A percentile compares a stretch with the other conserved stretches of the same genome.
Conservation (phyloP, 2,888 invertebrate genomes). For the Parnassius glacialis region DNA sequence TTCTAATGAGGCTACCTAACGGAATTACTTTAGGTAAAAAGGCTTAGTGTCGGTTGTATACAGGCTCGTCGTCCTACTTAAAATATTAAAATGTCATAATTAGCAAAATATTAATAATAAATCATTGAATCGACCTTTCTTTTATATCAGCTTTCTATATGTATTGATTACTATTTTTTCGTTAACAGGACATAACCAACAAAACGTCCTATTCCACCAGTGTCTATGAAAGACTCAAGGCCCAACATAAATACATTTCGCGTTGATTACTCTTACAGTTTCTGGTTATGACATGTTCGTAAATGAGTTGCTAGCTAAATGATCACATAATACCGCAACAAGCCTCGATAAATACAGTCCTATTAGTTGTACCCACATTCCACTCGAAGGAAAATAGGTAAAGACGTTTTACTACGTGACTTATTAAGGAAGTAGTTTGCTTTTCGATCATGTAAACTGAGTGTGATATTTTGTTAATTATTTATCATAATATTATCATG, state of each 20-base stretch:
- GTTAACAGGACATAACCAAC: neutral
- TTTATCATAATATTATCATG: too few relatives aligned
- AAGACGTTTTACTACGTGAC: conserved; percentile 16
- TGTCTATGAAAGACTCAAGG: conserved; percentile 1
- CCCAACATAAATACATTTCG: conserved; percentile 18
- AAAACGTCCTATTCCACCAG: neutral
- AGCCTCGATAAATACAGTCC: conserved; percentile 27
- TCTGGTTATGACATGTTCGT: conserved; percentile 25
- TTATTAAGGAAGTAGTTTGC: conserved; percentile 8
- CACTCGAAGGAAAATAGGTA: conserved; percentile 18
- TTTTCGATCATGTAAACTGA: neutral
- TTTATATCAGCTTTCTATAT: too few relatives aligned
- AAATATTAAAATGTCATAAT: too few relatives aligned
- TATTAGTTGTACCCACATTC: conserved; percentile 28
- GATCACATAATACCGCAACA: conserved; percentile 26
- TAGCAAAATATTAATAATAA: too few relatives aligned
- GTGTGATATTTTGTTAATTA: too few relatives aligned
- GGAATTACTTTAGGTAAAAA: too few relatives aligned
- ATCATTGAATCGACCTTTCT: too few relatives aligned
- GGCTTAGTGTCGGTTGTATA: too few relatives aligned
- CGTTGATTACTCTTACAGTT: conserved; percentile 23
- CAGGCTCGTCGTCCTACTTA: too few relatives aligned
- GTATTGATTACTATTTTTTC: neutral
- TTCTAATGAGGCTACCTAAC: too few relatives aligned
- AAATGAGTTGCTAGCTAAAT: conserved; percentile 26